A percentile compares a stretch with the other conserved stretches of the same genome.
Conservation (phyloP, 2,888 invertebrate genomes). For the Acrocyrtus sp. region DNA sequence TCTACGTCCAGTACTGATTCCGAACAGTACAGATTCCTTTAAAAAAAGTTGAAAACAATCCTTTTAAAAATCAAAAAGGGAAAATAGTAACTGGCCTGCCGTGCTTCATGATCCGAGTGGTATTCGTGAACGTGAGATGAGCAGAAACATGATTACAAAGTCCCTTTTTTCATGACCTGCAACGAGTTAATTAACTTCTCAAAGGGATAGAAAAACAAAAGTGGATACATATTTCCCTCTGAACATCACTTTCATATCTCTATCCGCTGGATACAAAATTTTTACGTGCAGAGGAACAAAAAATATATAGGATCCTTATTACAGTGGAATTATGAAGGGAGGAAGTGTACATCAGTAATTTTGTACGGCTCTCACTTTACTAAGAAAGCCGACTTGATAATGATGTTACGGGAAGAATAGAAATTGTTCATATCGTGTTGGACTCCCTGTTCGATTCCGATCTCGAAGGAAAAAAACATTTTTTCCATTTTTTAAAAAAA, state of each 20-base stretch:
- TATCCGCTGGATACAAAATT: too few species aligned
- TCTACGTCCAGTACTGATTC: too few species aligned
- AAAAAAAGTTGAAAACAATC: too few species aligned
- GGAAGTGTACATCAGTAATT: slow-evolving; percentile 62
- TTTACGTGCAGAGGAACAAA: too few species aligned
- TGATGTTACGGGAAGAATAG: slow-evolving; percentile 22
- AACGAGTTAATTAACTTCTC: slow-evolving; percentile 57
- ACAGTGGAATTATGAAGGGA: too few species aligned
- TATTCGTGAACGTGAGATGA: slow-evolving; percentile 24
- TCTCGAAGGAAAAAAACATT: slow-evolving; percentile 35
- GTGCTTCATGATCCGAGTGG: too few species aligned
- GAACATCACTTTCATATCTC: too few species aligned
- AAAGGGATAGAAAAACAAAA: slow-evolving; percentile 10
- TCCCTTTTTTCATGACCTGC: slow-evolving; percentile 41
- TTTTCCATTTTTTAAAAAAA: slow-evolving; percentile 19
- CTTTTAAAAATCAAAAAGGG: too few species aligned
- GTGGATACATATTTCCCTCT: too few species aligned
- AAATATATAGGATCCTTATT: too few species aligned
- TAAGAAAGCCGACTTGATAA: slow-evolving; percentile 47
- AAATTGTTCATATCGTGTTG: neutral
- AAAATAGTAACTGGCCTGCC: too few species aligned
- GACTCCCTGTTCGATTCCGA: slow-evolving; percentile 9
- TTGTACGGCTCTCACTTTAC: slow-evolving; percentile 55
- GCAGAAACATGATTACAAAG: slow-evolving; percentile 23
- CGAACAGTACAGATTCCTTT: too few species aligned